Evolutionary conservation across 1,140 invertebrate genomes (phyloP).

Genomic region (Penaeus indicus): DNA sequence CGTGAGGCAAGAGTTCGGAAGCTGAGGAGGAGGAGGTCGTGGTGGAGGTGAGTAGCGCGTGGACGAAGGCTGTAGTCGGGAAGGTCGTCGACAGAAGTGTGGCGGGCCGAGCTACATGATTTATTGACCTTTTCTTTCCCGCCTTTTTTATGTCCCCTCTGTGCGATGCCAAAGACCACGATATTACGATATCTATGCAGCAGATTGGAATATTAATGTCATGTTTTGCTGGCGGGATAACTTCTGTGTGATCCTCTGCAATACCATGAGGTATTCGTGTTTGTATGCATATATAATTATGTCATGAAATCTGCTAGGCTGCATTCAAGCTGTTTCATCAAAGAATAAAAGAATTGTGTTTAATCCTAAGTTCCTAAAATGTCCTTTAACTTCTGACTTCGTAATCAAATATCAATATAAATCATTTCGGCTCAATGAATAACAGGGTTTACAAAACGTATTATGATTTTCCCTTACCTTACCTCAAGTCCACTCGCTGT

Average conservation of each 20-base stretch:
- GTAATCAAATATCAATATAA: too few species aligned
- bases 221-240: too few species aligned
- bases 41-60: background rate
- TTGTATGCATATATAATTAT: too few species aligned
- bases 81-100: constrained; percentile 17
- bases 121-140: constrained; percentile 45
- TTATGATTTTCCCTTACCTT: background rate
- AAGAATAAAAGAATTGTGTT: too few species aligned
- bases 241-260: too few species aligned
- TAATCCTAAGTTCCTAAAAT: too few species aligned
- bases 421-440: background rate
- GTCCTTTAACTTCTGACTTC: too few species aligned
- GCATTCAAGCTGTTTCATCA: too few species aligned
- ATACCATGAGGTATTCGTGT: too few species aligned
- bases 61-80: background rate
- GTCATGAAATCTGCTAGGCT: too few species aligned
- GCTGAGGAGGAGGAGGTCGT: background rate
- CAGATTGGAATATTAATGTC: too few species aligned
- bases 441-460: background rate
- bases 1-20: too few species aligned
- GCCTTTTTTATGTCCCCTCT: constrained; percentile 5
- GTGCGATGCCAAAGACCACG: constrained; percentile 25
- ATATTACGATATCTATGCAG: background rate
- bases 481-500: constrained; percentile 15
- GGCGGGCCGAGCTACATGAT: constrained; percentile 37